Evolutionary conservation across 2,888 invertebrate species (phyloP).

Genomic region (Resseliella maxima): DNA sequence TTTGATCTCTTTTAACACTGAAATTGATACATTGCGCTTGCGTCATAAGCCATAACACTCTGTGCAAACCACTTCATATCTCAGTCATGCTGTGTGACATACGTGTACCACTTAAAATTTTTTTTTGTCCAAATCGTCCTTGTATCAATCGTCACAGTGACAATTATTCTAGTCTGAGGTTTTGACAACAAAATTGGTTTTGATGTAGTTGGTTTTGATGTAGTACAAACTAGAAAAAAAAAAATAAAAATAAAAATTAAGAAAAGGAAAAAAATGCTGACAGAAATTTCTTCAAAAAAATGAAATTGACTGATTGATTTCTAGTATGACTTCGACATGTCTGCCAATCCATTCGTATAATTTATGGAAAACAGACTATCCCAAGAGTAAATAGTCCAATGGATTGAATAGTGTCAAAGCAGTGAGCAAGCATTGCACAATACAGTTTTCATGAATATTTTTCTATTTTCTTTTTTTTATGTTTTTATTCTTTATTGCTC

Average conservation of each 20-base stretch:
- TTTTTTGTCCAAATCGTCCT: not conserved
- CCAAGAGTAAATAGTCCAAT: not conserved
- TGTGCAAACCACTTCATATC: not conserved
- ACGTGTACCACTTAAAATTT: not conserved
- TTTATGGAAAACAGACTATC: constrained; percentile 2
- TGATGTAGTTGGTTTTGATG: not conserved
- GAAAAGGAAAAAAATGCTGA: not conserved
- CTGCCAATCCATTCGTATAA: constrained; percentile 25
- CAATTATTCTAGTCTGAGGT: not conserved
- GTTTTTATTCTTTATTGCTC: too few relatives aligned
- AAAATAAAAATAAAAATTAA: too few relatives aligned
- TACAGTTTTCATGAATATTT: too few relatives aligned
- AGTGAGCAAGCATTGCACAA: too few relatives aligned
- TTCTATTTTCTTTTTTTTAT: too few relatives aligned
- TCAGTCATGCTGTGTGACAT: not conserved
- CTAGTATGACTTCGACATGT: not conserved
- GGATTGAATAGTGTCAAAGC: not conserved
- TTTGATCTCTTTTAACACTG: not conserved
- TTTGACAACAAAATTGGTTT: not conserved
- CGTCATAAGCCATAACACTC: not conserved
- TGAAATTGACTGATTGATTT: constrained; percentile 10
- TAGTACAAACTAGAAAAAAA: too few relatives aligned
- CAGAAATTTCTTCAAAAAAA: not conserved
- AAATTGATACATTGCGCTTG: not conserved
- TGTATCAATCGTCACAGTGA: not conserved